Evolutionary conservation across 2,113 vertebrate species (phyloP), one percentile per base, ranked within the genome.

Genomic region (Neodon shergylaensis): DNA sequence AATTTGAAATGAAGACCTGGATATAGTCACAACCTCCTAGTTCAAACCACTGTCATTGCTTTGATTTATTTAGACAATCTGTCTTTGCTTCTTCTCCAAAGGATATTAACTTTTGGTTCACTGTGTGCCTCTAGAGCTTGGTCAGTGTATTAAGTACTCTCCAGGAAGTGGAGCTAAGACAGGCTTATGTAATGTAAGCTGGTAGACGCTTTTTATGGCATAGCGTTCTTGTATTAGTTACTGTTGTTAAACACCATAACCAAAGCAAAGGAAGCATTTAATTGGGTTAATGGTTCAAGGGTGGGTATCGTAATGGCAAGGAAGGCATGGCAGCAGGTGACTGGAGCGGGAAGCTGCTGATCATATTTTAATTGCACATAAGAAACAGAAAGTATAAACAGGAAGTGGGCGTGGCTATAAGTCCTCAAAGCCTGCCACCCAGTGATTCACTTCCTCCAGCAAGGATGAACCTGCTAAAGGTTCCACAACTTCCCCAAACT

Each of bases 31-130:
- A 92, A 19, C 31, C 49, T 68, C 52, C 88, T 81, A 70, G n/a
- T 72, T 90, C 44, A 82, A 84, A 86, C 70, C 49, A 47, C n/a
- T 36, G 22, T 24, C n/a, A 47, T 73, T 92, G 24, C 3, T 94
- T 81, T 31, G 22, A 16, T 93, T n/a, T 96, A 39, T 70, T 82
- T 42, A 82, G 54, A 52, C 52, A 7, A 63, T 74, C 44, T 90
- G 19, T 92, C 91, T 94, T 90, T 33, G 36, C 77, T 79, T 96
- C 2, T 88, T 90, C 74, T 85, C 42, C 77, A 54, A 84, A 88
- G 61, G 58, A 92, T 2, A 58, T 49, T 65, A 84, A 84, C 26
- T 92, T 54, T 79, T 90, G 2, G 79, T 92, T 95, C 5, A 8
- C 28, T 91, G 88, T 72, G 22, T 5, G 81, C 92, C 49, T 66